Percentiles rank a stretch among this genome's conserved stretches.
Evolutionary conservation across 2,888 invertebrate genomes (phyloP).

Genomic region (Xylophagus ater): DNA sequence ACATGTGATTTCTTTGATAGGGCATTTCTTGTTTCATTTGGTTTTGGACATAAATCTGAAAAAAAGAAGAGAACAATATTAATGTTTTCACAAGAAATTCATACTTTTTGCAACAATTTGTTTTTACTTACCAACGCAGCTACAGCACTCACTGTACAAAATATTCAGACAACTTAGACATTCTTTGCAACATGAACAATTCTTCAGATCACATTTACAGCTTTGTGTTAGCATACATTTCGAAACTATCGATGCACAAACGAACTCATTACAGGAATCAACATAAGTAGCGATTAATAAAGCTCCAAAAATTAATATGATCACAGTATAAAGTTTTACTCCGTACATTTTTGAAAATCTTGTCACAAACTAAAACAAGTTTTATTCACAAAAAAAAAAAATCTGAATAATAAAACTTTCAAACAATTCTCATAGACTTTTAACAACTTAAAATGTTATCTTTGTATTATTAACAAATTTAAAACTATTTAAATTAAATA

Average conservation of each 20-base stretch:
- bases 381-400: too few relatives aligned
- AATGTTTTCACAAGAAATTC: not conserved
- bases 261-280: slow-evolving; percentile 71
- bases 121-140: slow-evolving; percentile 85
- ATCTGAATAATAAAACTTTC: too few relatives aligned
- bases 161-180: slow-evolving; percentile 83
- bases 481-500: too few relatives aligned
- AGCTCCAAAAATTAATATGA: slow-evolving; percentile 4
- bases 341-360: too few relatives aligned
- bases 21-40: slow-evolving; percentile 62
- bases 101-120: not conserved
- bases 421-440: too few relatives aligned
- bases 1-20: slow-evolving; percentile 73
- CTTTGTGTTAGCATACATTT: slow-evolving; percentile 94
- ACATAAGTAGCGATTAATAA: slow-evolving; percentile 6
- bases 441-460: too few relatives aligned
- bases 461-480: too few relatives aligned
- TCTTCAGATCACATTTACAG: slow-evolving; percentile 88
- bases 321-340: too few relatives aligned
- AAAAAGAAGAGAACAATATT: slow-evolving; percentile 12
- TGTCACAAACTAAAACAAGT: too few relatives aligned
- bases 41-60: slow-evolving; percentile 81
- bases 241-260: slow-evolving; percentile 91
- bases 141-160: slow-evolving; percentile 88
- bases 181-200: slow-evolving; percentile 90